A percentile compares a stretch with the other conserved stretches of the same genome.
Conservation (phyloP, 1,140 invertebrate species). For the Sarcophaga bullata region DNA sequence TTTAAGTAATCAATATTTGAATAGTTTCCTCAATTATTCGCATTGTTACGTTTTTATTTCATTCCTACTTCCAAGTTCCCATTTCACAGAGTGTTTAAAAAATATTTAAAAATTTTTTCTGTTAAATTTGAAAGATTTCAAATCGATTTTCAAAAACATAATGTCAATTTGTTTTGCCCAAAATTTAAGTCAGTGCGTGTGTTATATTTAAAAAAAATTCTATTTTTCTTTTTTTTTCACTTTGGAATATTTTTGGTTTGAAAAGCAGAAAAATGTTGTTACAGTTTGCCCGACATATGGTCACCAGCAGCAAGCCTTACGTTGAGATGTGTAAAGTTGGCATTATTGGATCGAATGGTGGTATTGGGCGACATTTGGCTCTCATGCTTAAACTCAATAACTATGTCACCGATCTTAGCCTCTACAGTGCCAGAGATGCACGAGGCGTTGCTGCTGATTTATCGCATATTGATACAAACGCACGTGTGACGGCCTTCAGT, state of each 20-base stretch:
- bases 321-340: slow-evolving; percentile 15
- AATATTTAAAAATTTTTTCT: too few species aligned
- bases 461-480: not conserved
- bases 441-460: not conserved
- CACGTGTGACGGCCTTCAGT: not conserved
- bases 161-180: too few species aligned
- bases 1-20: too few species aligned
- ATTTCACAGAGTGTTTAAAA: too few species aligned
- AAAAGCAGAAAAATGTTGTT: not conserved
- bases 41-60: too few species aligned
- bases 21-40: too few species aligned
- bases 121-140: not conserved
- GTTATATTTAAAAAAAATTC: too few species aligned
- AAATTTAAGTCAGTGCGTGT: too few species aligned
- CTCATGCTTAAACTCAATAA: not conserved
- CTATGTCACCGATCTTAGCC: not conserved
- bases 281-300: not conserved
- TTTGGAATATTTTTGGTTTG: too few species aligned
- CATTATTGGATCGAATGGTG: slow-evolving; percentile 14
- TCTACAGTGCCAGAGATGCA: not conserved
- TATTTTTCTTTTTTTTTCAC: too few species aligned
- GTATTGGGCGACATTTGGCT: not conserved
- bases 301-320: too few species aligned
- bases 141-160: not conserved
- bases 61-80: too few species aligned